Base-by-base conservation (phyloP, 2,888 invertebrate genomes). In the Synergus laeviventris region DNA sequence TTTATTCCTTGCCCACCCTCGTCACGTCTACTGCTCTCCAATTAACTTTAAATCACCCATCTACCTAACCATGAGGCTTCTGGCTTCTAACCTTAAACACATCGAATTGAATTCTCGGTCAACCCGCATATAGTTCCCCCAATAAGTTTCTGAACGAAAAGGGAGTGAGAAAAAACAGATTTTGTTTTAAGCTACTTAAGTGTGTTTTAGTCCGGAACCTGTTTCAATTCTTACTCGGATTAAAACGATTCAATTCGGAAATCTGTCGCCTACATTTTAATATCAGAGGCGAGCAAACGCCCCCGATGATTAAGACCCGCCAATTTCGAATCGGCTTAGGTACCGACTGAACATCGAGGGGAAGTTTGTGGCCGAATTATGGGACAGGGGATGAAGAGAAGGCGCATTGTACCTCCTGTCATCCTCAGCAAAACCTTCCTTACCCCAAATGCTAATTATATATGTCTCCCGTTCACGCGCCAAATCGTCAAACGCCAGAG, bases 361-460 rank as follows among this genome's bases (percentile, higher is more conserved):
- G 81, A 82, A 83, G 81, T 81, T 82, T 83, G 85, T 84, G 87
- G 86, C 81, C 85, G 84, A 87, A 84, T 86, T 84, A 83, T 84
- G 82, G 83, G 83, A 83, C 76, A 79, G 85, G 82, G 82, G 83
- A 84, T 82, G 81, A 79, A 81, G 73, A 82, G 84, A 83, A 83
- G 79, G 84, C 75, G 86, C 82, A 89, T 90, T 90, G 88, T 89
- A 85, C 84, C 83, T 84, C 80, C 89, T 90, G 90, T 90, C 90
- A 90, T 88, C 86, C 86, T 89, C 90, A 90, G 90, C 85, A 84
- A 81, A 85, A 85, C 84, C 85, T 88, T 87, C 85, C 85, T 87
- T 84, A 85, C 85, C 81, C 85, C 87, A 84, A 87, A 90, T 90
- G 90, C 89, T 91, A 91, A 91, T 90, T 90, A 90, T 87, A 90